phyloP scores from a whole-genome alignment of 2,888 invertebrate genomes.

The Dolomedes plantarius region DNA sequence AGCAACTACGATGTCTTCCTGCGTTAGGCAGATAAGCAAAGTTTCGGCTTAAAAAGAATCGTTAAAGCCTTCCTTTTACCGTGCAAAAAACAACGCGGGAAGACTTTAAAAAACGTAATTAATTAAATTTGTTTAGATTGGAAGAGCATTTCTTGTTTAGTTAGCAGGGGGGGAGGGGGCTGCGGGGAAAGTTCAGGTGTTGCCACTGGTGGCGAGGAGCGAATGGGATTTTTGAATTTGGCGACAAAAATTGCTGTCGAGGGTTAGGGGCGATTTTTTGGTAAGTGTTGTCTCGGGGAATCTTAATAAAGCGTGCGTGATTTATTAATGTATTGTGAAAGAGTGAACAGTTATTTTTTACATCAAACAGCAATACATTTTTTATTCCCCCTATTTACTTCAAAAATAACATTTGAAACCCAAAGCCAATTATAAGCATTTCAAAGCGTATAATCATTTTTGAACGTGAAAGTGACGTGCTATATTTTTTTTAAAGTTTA shows the following conservation, averaged over 20 bases:
- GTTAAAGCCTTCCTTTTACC: slow-evolving; percentile 46
- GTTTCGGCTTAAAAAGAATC: slow-evolving; percentile 58
- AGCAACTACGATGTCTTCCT: slow-evolving; percentile 47
- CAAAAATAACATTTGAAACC: too few relatives aligned
- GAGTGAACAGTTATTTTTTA: too few relatives aligned
- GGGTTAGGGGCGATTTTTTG: too few relatives aligned
- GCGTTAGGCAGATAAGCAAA: slow-evolving; percentile 64
- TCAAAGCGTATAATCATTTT: too few relatives aligned
- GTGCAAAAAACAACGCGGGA: background rate
- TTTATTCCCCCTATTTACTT: too few relatives aligned
- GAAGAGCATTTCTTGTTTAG: slow-evolving; percentile 13
- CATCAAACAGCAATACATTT: too few relatives aligned
- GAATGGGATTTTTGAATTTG: background rate
- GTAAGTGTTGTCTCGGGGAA: too few relatives aligned
- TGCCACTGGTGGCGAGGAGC: background rate
- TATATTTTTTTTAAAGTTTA: too few relatives aligned
- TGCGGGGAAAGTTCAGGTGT: background rate
- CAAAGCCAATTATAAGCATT: too few relatives aligned
- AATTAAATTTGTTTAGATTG: slow-evolving; percentile 70
- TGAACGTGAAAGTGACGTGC: too few relatives aligned
- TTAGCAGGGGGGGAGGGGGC: background rate
- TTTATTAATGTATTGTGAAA: too few relatives aligned
- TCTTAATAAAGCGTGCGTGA: too few relatives aligned
- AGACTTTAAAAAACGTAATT: slow-evolving; percentile 57
- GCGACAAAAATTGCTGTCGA: background rate